A percentile compares a stretch with the other conserved stretches of the same genome.
phyloP scores from a whole-genome alignment of 2,113 vertebrate genomes.

The Eulemur rufifrons region DNA sequence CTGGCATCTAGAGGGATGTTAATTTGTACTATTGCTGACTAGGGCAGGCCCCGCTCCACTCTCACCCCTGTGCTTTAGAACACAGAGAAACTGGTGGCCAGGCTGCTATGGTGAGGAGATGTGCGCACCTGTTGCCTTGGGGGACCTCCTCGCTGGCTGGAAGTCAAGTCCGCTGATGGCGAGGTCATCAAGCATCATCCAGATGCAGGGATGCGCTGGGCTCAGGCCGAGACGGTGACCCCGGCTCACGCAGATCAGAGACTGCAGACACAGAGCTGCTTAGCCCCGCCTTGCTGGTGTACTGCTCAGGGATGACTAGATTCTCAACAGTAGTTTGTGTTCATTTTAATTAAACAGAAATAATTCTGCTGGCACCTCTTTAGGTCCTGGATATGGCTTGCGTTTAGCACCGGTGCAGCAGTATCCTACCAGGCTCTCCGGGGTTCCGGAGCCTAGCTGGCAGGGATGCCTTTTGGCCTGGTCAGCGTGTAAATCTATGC shows the following conservation, averaged over 20 bases:
- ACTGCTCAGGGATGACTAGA: background rate
- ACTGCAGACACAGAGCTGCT: background rate
- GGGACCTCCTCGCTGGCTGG: background rate
- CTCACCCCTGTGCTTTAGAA: background rate
- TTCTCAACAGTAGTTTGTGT: background rate
- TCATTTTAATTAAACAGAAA: background rate
- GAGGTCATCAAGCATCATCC: fast-evolving
- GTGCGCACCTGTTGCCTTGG: background rate
- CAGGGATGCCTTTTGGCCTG: background rate
- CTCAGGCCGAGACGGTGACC: background rate
- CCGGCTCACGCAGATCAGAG: background rate
- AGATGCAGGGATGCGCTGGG: fast-evolving
- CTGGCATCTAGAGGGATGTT: background rate
- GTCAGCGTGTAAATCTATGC: too few species aligned
- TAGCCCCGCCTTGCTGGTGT: fast-evolving
- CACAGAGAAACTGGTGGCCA: fast-evolving
- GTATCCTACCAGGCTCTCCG: too few species aligned
- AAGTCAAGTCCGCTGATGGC: background rate
- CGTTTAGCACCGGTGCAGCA: background rate
- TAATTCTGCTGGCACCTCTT: background rate
- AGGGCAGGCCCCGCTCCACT: too few species aligned
- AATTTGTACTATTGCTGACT: background rate
- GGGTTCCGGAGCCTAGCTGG: background rate
- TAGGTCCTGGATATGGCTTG: background rate
- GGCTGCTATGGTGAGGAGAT: background rate